Percentiles rank a stretch among this genome's conserved stretches.
phyloP scores from a whole-genome alignment of 2,113 vertebrate species.

The Willisornis vidua region DNA sequence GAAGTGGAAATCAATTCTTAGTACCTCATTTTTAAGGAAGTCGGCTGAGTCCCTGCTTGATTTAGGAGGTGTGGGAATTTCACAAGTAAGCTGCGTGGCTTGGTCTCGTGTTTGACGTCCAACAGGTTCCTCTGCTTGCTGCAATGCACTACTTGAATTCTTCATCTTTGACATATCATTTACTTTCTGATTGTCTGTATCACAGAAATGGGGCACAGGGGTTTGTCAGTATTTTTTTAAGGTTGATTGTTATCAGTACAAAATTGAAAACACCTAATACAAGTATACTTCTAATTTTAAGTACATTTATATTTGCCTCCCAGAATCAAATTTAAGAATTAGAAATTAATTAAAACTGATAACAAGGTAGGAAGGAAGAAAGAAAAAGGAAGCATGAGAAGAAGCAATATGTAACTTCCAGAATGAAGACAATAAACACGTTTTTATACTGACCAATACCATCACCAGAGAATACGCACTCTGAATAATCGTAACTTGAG shows the following conservation, averaged over 20 bases:
- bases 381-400: neutral
- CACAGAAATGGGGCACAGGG: neutral
- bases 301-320: neutral
- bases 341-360: neutral
- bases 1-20: neutral
- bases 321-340: neutral
- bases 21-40: slow-evolving; percentile 82
- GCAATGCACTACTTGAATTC: neutral
- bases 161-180: slow-evolving; percentile 46
- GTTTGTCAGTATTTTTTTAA: neutral
- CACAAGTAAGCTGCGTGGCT: slow-evolving; percentile 81
- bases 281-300: neutral
- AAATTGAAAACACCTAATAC: neutral
- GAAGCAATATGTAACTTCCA: neutral
- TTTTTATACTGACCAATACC: neutral
- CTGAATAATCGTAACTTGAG: neutral
- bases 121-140: neutral
- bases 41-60: slow-evolving; percentile 38
- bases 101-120: slow-evolving; percentile 29
- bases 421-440: neutral
- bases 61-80: slow-evolving; percentile 42
- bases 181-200: slow-evolving; percentile 64
- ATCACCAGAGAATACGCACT: neutral
- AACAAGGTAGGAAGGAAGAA: neutral
- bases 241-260: neutral